Conservation (phyloP, 2,888 invertebrate species). For the Microchrysa polita region DNA sequence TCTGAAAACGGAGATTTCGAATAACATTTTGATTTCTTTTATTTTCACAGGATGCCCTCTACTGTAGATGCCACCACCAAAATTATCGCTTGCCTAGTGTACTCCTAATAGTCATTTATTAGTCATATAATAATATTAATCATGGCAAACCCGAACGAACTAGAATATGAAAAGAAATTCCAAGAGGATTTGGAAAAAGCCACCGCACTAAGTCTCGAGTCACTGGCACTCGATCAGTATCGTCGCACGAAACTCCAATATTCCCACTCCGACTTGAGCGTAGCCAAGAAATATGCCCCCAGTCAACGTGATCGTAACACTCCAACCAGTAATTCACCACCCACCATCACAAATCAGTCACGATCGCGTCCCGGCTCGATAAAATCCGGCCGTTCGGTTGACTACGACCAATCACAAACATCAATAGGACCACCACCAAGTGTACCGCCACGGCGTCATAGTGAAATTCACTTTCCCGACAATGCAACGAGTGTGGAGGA, state of each 20-base stretch:
- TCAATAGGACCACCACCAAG: slow-evolving; percentile 65
- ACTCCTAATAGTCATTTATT: background rate
- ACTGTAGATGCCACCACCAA: background rate
- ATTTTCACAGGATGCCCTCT: background rate
- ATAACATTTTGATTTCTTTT: background rate
- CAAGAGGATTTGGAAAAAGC: slow-evolving; percentile 89
- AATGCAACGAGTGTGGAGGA: slow-evolving; percentile 14
- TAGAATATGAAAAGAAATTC: slow-evolving; percentile 83
- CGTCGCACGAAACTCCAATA: slow-evolving; percentile 69
- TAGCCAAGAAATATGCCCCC: slow-evolving; percentile 4
- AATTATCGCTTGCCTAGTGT: background rate
- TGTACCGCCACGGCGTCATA: slow-evolving; percentile 55
- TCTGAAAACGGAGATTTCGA: too few species aligned
- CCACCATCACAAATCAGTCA: slow-evolving; percentile 52
- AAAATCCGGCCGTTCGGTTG: slow-evolving; percentile 55
- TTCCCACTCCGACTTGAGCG: slow-evolving; percentile 46
- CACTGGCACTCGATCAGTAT: slow-evolving; percentile 84
- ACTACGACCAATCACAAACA: slow-evolving; percentile 20
- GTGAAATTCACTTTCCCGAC: slow-evolving; percentile 51
- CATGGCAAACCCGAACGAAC: slow-evolving; percentile 63
- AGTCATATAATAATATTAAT: background rate
- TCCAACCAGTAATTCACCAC: slow-evolving; percentile 23
- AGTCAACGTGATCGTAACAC: slow-evolving; percentile 43
- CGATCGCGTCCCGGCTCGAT: slow-evolving; percentile 70
- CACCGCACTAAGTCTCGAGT: slow-evolving; percentile 87